Percentiles rank a stretch among this genome's conserved stretches.
These are phyloP conservation scores for Pseudomyrmex dendroicus DNA, from an alignment of 1,140 invertebrate genomes.

Conservation along the genomic window DNA sequence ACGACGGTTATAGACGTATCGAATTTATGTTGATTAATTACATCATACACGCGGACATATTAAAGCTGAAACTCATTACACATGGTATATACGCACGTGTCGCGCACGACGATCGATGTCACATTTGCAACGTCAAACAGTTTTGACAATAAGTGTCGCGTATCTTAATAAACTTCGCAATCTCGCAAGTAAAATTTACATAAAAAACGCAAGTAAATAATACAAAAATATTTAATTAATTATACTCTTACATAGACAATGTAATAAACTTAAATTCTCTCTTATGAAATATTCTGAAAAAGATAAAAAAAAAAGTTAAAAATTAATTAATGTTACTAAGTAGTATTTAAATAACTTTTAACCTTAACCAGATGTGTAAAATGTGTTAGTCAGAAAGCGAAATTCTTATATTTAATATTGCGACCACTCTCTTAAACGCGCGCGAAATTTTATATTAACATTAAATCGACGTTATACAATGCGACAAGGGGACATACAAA, in stretches of 20 bases:
- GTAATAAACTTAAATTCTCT: neutral
- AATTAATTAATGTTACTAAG: too few species aligned
- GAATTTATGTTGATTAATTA: slow-evolving; percentile 52
- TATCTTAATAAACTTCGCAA: neutral
- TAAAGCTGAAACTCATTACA: slow-evolving; percentile 33
- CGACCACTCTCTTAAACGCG: too few species aligned
- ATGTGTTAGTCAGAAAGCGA: too few species aligned
- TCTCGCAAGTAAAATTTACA: neutral
- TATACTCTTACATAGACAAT: neutral
- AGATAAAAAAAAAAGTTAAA: neutral
- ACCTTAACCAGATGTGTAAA: too few species aligned
- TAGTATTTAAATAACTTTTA: too few species aligned
- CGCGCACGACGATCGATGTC: slow-evolving; percentile 16
- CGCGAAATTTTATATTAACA: neutral
- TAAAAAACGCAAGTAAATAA: neutral
- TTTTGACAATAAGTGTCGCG: neutral
- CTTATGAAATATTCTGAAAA: too few species aligned
- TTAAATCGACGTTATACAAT: slow-evolving; percentile 1
- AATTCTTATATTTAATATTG: too few species aligned
- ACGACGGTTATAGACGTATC: slow-evolving; percentile 24
- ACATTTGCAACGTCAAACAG: slow-evolving; percentile 14
- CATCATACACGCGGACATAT: neutral
- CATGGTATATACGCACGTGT: slow-evolving; percentile 11
- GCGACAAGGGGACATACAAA: neutral
- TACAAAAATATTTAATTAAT: slow-evolving; percentile 1